Evolutionary conservation across 2,888 invertebrate genomes (phyloP).

Genomic region (Meiosimyza platycephala): DNA sequence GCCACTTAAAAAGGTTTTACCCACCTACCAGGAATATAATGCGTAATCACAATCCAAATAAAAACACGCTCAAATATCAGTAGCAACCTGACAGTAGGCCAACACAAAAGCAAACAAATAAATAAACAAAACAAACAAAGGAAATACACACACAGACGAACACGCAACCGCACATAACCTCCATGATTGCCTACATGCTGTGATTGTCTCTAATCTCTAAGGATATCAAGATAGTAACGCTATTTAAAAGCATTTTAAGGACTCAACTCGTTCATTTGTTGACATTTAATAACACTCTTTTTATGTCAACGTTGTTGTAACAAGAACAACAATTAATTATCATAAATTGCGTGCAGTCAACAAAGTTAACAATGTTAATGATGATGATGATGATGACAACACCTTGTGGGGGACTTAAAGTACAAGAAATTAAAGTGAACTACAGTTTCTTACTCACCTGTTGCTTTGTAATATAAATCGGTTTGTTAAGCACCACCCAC

Average conservation of each 20-base stretch:
- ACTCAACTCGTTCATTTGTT: constrained; percentile 13
- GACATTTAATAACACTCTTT: constrained; percentile 9
- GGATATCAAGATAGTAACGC: not conserved
- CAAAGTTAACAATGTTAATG: not conserved
- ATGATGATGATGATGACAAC: not conserved
- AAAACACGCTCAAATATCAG: constrained; percentile 7
- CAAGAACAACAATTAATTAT: not conserved
- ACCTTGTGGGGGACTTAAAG: no score
- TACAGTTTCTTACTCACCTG: constrained; percentile 75
- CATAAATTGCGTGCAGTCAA: not conserved
- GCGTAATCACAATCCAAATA: constrained; percentile 7
- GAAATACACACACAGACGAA: constrained; percentile 18
- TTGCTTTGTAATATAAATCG: constrained; percentile 97
- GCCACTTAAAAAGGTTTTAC: constrained; percentile 14
- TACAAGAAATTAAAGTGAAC: no score
- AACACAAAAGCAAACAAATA: not conserved
- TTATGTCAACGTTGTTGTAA: not conserved
- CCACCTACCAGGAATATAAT: constrained; percentile 23
- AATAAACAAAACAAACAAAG: constrained; percentile 5
- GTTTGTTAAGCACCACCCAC: constrained; percentile 98
- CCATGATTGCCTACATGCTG: constrained; percentile 10
- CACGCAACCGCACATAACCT: not conserved
- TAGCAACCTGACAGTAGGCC: constrained; percentile 23
- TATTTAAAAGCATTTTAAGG: constrained; percentile 7
- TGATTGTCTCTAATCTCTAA: constrained; percentile 9